These are phyloP conservation scores for Sceloporus tristichus DNA, from an alignment of 2,113 vertebrate genomes.

Conservation along the genomic window DNA sequence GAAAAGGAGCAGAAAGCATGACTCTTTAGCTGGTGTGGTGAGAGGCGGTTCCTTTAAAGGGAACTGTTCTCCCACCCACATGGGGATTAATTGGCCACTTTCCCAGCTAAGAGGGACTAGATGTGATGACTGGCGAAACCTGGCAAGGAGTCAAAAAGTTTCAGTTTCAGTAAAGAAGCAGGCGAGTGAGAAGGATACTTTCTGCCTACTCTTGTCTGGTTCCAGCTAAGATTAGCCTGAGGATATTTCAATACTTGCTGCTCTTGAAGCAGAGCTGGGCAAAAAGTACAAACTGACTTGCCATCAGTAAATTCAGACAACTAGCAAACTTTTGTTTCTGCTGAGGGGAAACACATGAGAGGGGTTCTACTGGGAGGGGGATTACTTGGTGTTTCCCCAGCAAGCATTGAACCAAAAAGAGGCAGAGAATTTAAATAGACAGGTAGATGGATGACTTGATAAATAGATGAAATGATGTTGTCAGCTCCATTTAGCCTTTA, in stretches of 20 bases:
- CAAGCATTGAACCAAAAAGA: too few relatives aligned
- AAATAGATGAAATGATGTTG: too few relatives aligned
- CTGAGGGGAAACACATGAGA: background rate
- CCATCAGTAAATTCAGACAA: background rate
- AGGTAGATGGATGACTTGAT: too few relatives aligned
- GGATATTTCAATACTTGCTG: background rate
- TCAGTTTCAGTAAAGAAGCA: background rate
- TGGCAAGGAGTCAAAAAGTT: background rate
- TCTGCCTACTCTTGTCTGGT: background rate
- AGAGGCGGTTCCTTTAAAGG: slow-evolving; percentile 30
- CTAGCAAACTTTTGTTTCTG: background rate
- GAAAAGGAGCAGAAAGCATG: slow-evolving; percentile 22
- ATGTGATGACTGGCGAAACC: background rate
- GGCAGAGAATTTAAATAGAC: too few relatives aligned
- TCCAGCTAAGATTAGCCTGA: background rate
- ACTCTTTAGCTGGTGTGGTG: slow-evolving; percentile 2
- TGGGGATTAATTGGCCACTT: slow-evolving; percentile 21
- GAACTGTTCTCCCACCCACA: slow-evolving; percentile 13
- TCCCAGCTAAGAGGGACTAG: background rate
- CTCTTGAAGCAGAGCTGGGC: background rate
- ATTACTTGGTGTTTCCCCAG: too few relatives aligned
- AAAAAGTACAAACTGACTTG: background rate
- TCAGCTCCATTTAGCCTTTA: too few relatives aligned
- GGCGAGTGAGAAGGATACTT: background rate
- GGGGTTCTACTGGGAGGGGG: background rate